phyloP scores from a whole-genome alignment of 2,113 vertebrate species.

The Amazona guildingii region DNA sequence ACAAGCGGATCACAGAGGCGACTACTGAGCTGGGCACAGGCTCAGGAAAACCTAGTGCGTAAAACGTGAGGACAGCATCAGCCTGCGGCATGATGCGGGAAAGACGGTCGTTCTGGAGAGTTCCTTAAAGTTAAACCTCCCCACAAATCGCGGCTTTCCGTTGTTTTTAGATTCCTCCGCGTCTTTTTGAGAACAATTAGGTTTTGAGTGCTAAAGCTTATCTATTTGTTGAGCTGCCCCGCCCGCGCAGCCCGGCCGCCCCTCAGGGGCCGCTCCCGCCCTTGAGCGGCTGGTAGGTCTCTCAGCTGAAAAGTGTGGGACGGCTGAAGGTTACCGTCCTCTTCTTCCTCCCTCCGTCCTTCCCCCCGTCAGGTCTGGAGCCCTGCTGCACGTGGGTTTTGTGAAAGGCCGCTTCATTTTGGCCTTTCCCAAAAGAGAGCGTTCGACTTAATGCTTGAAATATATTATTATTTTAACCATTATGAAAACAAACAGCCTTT shows the following conservation, averaged over 20 bases:
- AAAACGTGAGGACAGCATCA: too few relatives aligned
- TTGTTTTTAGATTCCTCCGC: too few relatives aligned
- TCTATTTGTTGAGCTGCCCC: rapidly evolving
- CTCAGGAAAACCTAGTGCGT: neutral
- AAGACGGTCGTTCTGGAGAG: neutral
- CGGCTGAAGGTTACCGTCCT: rapidly evolving
- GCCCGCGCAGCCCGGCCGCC: neutral
- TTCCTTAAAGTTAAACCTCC: rapidly evolving
- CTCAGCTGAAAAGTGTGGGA: neutral
- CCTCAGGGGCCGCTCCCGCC: neutral
- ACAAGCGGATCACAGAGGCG: too few relatives aligned
- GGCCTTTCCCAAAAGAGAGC: rapidly evolving
- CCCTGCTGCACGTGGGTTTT: rapidly evolving
- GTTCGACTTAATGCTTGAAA: neutral
- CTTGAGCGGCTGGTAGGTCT: rapidly evolving
- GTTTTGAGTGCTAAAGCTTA: too few relatives aligned
- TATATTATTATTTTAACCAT: neutral
- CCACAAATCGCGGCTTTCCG: neutral
- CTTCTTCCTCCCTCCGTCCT: neutral
- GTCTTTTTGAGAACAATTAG: too few relatives aligned
- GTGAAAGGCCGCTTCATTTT: rapidly evolving
- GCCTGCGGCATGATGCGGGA: rapidly evolving
- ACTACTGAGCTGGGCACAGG: neutral
- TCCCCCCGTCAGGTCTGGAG: too few relatives aligned
- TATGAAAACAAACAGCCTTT: neutral